Base-by-base conservation (phyloP, 2,797 vertebrate species). In the Balearica regulorum region DNA sequence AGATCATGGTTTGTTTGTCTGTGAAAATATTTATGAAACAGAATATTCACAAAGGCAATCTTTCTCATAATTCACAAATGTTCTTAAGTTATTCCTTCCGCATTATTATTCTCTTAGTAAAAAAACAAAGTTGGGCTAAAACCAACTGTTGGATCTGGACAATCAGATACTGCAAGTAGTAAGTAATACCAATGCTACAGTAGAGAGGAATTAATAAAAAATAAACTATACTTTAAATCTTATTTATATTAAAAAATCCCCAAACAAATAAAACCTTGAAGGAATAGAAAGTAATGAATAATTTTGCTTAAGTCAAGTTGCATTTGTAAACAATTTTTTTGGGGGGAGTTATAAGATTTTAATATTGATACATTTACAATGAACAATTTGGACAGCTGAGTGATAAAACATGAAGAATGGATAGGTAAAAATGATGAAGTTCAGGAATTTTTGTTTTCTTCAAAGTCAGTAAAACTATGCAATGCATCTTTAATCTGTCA, bases 1-100 rank as follows among this genome's bases (percentile, higher is more conserved):
- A 72, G 35, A 58, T 57, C 6, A 57, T 69, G 1, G 3, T 37
- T 79, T 92, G 13, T 46, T 89, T 77, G 21, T 75, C 41, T 54
- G 16, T 28, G 33, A 69, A 90, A 94, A 70, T 85, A 73, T 48
- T 76, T 79, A 79, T 83, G 64, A 90, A 88, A 85, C 11, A 75
- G 12, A 85, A 75, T 80, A 88, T 72, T 73, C 57, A 70, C 39
- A 82, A 62, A 84, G 12, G 11, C 11, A 84, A 46, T 43, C 1
- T 13, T 83, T 41, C 24, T 46, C 16, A 25, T 58, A 75, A 75
- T 71, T 62, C 33, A 75, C 8, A 51, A 44, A 1, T 11, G 16
- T 62, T 13, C 3, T 53, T 48, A 24, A 35, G 8, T 44, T 68
- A 60, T 53, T 85, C 16, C 4, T 65, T 88, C 55, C 7, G 1